phyloP scores from a whole-genome alignment of 2,888 invertebrate species.

The Lypha dubia region DNA sequence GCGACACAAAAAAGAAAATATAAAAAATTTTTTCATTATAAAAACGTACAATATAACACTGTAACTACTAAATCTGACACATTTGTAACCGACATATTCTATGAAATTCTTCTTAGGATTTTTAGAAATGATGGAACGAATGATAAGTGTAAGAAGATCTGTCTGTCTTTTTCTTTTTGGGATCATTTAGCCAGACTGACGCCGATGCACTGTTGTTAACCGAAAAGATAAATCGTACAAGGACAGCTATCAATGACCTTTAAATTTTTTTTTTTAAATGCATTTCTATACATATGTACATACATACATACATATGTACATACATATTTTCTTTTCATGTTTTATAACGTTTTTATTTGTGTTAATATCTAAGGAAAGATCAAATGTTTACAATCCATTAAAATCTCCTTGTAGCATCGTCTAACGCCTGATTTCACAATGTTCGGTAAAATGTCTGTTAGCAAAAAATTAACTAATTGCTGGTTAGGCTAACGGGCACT shows the following conservation, averaged over 20 bases:
- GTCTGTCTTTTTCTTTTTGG: not conserved
- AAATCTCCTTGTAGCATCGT: conserved; percentile 23
- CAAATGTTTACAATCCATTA: not conserved
- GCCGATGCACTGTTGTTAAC: not conserved
- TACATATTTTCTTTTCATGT: not conserved
- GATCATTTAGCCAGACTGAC: not conserved
- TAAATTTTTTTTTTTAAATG: conserved; percentile 6
- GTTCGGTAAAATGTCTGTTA: too few species aligned
- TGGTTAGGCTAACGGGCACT: too few species aligned
- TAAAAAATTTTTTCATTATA: conserved; percentile 20
- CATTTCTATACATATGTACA: too few species aligned
- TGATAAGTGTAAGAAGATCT: conserved; percentile 7
- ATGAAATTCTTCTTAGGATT: conserved; percentile 2
- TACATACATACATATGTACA: too few species aligned
- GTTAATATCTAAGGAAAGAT: not conserved
- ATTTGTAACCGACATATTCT: conserved; percentile 21
- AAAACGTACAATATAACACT: conserved; percentile 12
- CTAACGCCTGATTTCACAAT: too few species aligned
- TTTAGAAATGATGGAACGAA: conserved; percentile 12
- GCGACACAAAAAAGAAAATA: not conserved
- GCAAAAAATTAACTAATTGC: too few species aligned
- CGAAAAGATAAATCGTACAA: not conserved
- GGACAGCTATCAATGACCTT: conserved; percentile 31
- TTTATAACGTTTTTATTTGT: conserved; percentile 1
- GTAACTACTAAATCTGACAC: conserved; percentile 42